These are phyloP conservation scores for Pyrochroa serraticornis DNA, from an alignment of 2,888 invertebrate species.

Conservation along the genomic window DNA sequence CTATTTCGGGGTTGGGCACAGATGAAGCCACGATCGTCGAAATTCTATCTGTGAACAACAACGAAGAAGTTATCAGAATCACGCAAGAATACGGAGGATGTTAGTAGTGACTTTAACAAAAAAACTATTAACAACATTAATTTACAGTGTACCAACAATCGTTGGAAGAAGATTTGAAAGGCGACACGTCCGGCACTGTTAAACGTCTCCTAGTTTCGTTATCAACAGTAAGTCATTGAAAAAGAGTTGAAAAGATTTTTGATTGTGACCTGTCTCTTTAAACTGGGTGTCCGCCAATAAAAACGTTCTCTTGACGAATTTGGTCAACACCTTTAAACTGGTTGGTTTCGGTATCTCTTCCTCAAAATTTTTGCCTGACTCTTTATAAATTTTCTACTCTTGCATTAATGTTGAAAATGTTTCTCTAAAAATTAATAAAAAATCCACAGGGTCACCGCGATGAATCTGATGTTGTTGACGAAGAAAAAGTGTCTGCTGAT, in stretches of 20 bases:
- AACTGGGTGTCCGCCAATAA: too few species aligned
- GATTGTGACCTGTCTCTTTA: too few species aligned
- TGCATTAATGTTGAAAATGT: too few species aligned
- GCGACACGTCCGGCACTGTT: constrained; percentile 38
- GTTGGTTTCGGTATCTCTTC: too few species aligned
- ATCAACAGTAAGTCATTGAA: constrained; percentile 34
- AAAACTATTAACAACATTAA: constrained; percentile 6
- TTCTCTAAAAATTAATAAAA: too few species aligned
- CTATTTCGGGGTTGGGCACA: constrained; percentile 82
- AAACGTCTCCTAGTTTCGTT: constrained; percentile 39
- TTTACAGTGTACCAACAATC: constrained; percentile 35
- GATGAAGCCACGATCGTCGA: constrained; percentile 81
- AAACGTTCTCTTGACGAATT: too few species aligned
- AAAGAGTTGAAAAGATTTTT: constrained; percentile 4
- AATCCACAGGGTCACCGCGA: constrained; percentile 24
- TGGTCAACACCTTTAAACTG: too few species aligned
- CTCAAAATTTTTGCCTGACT: too few species aligned
- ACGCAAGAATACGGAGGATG: constrained; percentile 45
- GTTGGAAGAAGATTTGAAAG: constrained; percentile 36
- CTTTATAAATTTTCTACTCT: too few species aligned
- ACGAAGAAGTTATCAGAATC: constrained; percentile 79
- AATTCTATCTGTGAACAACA: constrained; percentile 82
- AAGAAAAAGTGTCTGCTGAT: constrained; percentile 31
- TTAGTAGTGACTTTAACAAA: constrained; percentile 3
- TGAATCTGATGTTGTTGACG: constrained; percentile 28